Base-by-base conservation (phyloP, 2,888 invertebrate species). In the Neoascia interrupta region DNA sequence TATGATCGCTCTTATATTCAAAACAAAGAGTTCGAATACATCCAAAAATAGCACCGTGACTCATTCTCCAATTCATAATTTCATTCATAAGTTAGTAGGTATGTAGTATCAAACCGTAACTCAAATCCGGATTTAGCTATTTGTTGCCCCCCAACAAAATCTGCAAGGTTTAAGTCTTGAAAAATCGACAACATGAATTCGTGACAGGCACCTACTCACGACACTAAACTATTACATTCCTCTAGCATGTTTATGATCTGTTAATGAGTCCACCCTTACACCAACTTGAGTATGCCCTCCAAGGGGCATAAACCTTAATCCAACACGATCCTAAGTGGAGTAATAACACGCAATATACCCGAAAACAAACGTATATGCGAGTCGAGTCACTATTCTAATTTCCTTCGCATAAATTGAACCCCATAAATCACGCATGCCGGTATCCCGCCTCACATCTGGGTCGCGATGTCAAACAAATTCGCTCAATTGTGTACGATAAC, bases 201-300 rank as follows among this genome's bases (percentile, higher is more conserved):
- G 8, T 60, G 39, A 61, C 54, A n/a, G n/a, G 60, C 60, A 68
- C 74, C 60, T 72, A n/a, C n/a, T n/a, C n/a, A n/a, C n/a, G 47
- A 19, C 54, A 37, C 51, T 15, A 15, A 49, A 54, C 54, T 49
- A 19, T 28, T 47, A 26, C 74, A 60, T 54, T 54, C 34, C 28
- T 31, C 5, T 68, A 43, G 63, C 70, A 63, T 70, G 54, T 37
- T 70, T 18, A 16, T 6, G 10, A 51, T 63, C 43, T 69, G 43
- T 75, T 75, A 63, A 31, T 58, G 66, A 49, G 43, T 36, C 49
- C 51, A 49, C 21, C 51, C 51, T 49, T 39, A 49, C n/a, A 51
- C 11, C 13, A 37, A 56, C 36, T 51, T 16, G 21, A 54, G 54
- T 31, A 31, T 49, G 10, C 18, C 54, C 15, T 31, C 18, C 51